Percentiles rank a stretch among this genome's conserved stretches.
These are phyloP conservation scores for Pachyrhynchus sulphureomaculatus DNA, from an alignment of 1,140 invertebrate genomes.

Conservation along the genomic window DNA sequence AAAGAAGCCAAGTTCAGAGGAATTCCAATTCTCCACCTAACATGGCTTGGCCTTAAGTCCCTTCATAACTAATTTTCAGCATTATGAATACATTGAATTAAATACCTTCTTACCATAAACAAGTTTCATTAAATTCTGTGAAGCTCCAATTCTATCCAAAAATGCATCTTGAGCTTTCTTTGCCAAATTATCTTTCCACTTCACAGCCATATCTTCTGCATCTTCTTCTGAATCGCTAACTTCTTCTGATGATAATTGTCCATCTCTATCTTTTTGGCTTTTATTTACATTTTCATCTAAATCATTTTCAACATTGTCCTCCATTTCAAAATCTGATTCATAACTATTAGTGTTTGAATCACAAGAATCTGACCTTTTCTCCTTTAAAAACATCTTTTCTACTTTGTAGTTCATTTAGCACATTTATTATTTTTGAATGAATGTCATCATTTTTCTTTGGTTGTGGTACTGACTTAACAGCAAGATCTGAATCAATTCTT, in stretches of 20 bases:
- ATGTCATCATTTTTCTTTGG: constrained; percentile 47
- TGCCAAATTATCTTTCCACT: constrained; percentile 82
- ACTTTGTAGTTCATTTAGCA: constrained; percentile 37
- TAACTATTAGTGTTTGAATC: too few species aligned
- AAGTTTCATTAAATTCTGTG: constrained; percentile 79
- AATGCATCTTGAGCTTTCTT: constrained; percentile 79
- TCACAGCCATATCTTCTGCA: constrained; percentile 53
- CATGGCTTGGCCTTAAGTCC: too few species aligned
- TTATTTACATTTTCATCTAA: not conserved
- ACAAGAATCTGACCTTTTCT: too few species aligned
- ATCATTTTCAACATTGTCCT: not conserved
- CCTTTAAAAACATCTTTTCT: constrained; percentile 29
- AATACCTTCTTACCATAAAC: constrained; percentile 73
- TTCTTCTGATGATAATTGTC: constrained; percentile 42
- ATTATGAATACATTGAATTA: too few species aligned
- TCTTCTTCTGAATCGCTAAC: constrained; percentile 35
- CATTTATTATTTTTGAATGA: constrained; percentile 48
- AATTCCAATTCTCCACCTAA: too few species aligned
- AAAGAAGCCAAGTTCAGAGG: too few species aligned
- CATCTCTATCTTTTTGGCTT: constrained; percentile 29
- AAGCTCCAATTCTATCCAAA: constrained; percentile 68
- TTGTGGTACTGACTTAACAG: constrained; percentile 38
- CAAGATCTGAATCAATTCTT: not conserved
- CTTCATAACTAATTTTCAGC: too few species aligned
- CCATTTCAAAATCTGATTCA: too few species aligned